Evolutionary conservation across 2,113 vertebrate genomes (phyloP).

Genomic region (Vulpes ferrilata): DNA sequence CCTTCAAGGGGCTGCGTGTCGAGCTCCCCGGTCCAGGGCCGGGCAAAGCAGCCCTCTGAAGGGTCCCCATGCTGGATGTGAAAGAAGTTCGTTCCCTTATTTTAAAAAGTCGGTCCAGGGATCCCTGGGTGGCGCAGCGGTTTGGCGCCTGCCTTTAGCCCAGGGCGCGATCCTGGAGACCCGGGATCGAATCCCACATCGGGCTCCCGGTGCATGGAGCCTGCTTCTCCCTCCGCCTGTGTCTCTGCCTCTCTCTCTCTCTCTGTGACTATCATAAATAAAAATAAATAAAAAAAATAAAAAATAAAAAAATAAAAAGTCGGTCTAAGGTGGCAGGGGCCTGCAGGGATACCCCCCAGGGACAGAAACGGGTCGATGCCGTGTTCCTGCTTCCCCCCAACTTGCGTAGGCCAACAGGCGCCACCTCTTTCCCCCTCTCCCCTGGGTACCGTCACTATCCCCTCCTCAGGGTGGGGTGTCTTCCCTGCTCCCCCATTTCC

Average conservation of each 20-base stretch:
- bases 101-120: neutral
- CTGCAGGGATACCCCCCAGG: neutral
- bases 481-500: neutral
- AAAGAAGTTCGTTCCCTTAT: neutral
- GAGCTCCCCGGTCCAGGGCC: accelerated
- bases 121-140: no score
- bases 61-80: neutral
- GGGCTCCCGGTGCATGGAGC: no score
- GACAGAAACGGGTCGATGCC: neutral
- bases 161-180: no score
- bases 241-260: no score
- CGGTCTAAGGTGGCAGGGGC: neutral
- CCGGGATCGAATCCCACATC: no score
- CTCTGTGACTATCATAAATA: no score
- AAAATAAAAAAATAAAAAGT: no score
- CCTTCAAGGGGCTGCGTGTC: neutral
- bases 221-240: no score
- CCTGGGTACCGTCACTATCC: neutral
- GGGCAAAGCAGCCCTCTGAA: neutral
- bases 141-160: no score
- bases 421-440: neutral
- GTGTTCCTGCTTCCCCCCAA: neutral
- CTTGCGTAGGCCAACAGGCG: neutral
- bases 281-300: no score
- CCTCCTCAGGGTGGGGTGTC: neutral